Base-by-base conservation (phyloP, 2,113 vertebrate species). In the Malaclemys terrapin region DNA sequence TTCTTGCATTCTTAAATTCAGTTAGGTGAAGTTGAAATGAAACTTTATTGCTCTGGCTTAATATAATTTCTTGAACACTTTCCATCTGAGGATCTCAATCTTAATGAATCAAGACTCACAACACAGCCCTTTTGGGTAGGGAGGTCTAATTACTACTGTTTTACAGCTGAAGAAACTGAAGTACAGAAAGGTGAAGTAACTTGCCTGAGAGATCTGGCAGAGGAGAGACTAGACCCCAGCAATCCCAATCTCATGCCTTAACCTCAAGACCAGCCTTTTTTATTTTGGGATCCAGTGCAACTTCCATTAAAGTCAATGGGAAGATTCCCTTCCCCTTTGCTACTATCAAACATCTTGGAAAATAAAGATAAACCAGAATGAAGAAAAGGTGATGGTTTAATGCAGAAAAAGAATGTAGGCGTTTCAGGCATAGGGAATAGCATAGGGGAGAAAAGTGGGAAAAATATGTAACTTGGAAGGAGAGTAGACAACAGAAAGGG, bases 1-100 rank as follows among this genome's bases (percentile, higher is more conserved):
- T 94, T 94, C 69, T 97, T 89, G 11, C 49, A 92, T 92, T 56
- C 88, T 93, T 83, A 57, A 81, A 38, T 49, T 85, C 45, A 22
- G 19, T 45, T 42, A 85, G 84, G 62, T 89, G 78, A 95, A 89
- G 92, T 82, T 80, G n/a, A 91, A 80, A 50, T 54, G 29, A 69
- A 79, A 76, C 8, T 47, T 38, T 53, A 54, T 4, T 90, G 82
- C 56, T 56, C 75, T 91, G 42, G 22, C n/a, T 95, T 81, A 0
- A 5, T 1, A 2, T 47, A 91, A 84, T 89, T 78, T 78, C 42
- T 78, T 89, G 76, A 90, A 89, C 50, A 16, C n/a, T 25, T 5
- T 93, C 88, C 85, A 47, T n/a, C 82, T 57, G 24, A 42, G 31
- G 29, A 11, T 59, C 42, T 20, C 11, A 7, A 16, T 59, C 89